These are phyloP conservation scores for Cyclophora albipunctata DNA, from an alignment of 2,888 invertebrate genomes.

Conservation along the genomic window DNA sequence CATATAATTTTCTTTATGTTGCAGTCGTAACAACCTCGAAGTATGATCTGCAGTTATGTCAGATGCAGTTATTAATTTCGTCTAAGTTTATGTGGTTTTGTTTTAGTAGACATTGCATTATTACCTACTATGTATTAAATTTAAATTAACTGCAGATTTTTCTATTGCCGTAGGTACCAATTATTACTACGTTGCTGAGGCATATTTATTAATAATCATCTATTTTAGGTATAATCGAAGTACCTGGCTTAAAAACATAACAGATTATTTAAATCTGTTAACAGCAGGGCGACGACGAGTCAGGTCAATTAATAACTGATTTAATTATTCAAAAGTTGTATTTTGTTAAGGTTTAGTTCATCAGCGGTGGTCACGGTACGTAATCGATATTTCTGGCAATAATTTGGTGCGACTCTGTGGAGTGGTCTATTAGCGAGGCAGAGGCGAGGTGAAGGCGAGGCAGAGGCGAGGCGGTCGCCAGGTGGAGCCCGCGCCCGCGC, in stretches of 20 bases:
- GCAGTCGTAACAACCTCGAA: too few relatives aligned
- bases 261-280: slow-evolving; percentile 2
- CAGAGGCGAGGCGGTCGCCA: slow-evolving; percentile 26
- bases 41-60: too few relatives aligned
- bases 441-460: slow-evolving; percentile 32
- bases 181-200: too few relatives aligned
- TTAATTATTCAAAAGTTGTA: slow-evolving; percentile 9
- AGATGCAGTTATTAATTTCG: too few relatives aligned
- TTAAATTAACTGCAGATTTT: too few relatives aligned
- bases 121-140: too few relatives aligned
- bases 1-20: too few relatives aligned
- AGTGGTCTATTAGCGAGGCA: slow-evolving; percentile 56
- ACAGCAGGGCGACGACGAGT: slow-evolving; percentile 8
- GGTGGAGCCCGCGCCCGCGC: slow-evolving; percentile 56
- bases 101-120: too few relatives aligned
- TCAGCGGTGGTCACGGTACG: slow-evolving; percentile 17
- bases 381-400: slow-evolving; percentile 46
- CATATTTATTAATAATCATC: too few relatives aligned
- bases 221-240: too few relatives aligned
- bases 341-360: slow-evolving; percentile 10
- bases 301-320: slow-evolving; percentile 18
- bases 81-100: too few relatives aligned
- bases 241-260: slow-evolving; percentile 2
- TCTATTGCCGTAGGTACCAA: too few relatives aligned
- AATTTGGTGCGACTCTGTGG: slow-evolving; percentile 37